Base-by-base conservation (phyloP, 1,140 invertebrate genomes). In the Temnothorax curvispinosus region DNA sequence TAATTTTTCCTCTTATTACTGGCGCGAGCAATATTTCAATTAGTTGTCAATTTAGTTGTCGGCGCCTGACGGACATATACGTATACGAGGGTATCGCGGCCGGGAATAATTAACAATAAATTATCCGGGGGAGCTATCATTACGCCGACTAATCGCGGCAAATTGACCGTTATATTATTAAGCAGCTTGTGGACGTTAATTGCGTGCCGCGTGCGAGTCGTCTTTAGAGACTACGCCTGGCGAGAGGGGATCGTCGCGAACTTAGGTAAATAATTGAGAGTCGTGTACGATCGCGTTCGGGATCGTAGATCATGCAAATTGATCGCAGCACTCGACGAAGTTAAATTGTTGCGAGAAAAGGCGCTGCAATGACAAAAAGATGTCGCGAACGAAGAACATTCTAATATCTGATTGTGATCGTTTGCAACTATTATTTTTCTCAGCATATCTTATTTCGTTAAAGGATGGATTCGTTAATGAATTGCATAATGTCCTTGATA, bases 21-120 rank as follows among this genome's bases (percentile, higher is more conserved):
- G 77, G 78, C 87, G 78, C 87, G 87, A 87, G 91, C 92, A 93
- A 94, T 93, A 94, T 93, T 94, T 94, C 93, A 93, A 94, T 94
- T 94, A 94, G 91, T 92, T 94, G 93, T 94, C 93, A 93, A 94
- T 94, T 94, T 94, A 94, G 92, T 93, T 94, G 93, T 94, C 93
- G 92, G 65, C 93, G 89, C 92, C 90, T 92, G 91, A 93, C 87
- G 88, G 77, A 92, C 90, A 87, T 88, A 77, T 87, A 74, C 54
- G 72, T 88, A 78, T 82, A 69, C 81, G n/a, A 74, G 41, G 35
- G 56, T 72, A 60, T 50, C 35, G 62, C 44, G 78, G 71, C 52
- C 67, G 62, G 47, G 92, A 94, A 94, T 94, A 94, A 94, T 94
- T 94, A 94, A 94, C 91, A 93, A 94, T 93, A 94, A 94, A 94